Percentiles rank a stretch among this genome's conserved stretches.
phyloP scores from a whole-genome alignment of 2,113 vertebrate genomes.

The Alligator sinensis region DNA sequence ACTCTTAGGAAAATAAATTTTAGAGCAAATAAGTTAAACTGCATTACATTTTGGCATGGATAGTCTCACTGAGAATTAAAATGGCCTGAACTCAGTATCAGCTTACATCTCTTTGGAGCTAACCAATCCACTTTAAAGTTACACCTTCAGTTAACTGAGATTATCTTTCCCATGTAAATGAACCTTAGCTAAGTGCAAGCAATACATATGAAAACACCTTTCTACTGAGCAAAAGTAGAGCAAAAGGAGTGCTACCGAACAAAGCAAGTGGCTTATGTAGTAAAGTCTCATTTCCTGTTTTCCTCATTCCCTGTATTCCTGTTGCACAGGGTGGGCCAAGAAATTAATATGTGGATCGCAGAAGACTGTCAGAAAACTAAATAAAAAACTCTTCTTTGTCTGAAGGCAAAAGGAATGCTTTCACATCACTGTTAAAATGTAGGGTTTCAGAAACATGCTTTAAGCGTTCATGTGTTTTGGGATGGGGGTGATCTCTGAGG shows the following conservation, averaged over 20 bases:
- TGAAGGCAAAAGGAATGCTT: neutral
- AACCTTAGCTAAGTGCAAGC: neutral
- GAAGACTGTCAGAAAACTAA: neutral
- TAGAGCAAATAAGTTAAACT: constrained; percentile 20
- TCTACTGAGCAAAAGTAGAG: neutral
- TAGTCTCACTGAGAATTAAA: constrained; percentile 1
- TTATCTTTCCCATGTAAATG: neutral
- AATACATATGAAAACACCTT: neutral
- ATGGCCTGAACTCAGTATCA: constrained; percentile 26
- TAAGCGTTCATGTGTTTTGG: neutral
- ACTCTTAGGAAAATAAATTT: constrained; percentile 20
- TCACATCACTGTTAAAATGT: neutral
- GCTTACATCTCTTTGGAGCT: neutral
- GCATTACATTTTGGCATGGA: neutral
- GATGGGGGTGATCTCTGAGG: no score
- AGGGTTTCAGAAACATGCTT: neutral
- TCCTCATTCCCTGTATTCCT: neutral
- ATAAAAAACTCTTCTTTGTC: neutral
- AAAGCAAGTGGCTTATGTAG: neutral
- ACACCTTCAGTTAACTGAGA: neutral
- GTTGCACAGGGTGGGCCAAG: neutral
- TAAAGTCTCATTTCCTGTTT: neutral
- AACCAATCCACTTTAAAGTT: constrained; percentile 23
- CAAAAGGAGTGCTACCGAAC: neutral
- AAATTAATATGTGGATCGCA: neutral